Conservation (phyloP, 1,140 invertebrate species). For the Acarapis woodi region DNA sequence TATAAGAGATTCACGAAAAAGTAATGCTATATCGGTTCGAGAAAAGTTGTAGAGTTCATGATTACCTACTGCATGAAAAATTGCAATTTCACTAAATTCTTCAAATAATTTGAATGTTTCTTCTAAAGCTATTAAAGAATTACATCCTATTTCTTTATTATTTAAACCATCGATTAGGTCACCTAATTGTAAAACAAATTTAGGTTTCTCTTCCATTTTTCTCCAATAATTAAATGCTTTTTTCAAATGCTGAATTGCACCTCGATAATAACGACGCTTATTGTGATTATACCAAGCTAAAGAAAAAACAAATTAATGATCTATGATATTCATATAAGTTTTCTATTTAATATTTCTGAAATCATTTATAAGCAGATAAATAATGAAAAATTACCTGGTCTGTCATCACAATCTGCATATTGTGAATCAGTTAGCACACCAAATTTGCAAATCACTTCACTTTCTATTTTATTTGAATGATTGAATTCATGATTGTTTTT, state of each 20-base stretch:
- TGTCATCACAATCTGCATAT: slow-evolving; percentile 18
- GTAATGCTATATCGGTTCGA: slow-evolving; percentile 11
- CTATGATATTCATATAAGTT: too few relatives aligned
- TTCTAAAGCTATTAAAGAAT: slow-evolving; percentile 7
- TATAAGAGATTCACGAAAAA: slow-evolving; percentile 8
- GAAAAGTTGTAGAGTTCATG: slow-evolving; percentile 20
- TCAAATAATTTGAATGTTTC: slow-evolving; percentile 11
- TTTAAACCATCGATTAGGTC: slow-evolving; percentile 19
- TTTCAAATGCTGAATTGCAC: slow-evolving; percentile 15
- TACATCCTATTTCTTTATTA: slow-evolving; percentile 4
- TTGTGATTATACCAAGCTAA: slow-evolving; percentile 15
- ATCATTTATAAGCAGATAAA: too few relatives aligned
- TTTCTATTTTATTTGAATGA: too few relatives aligned
- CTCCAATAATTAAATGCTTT: slow-evolving; percentile 17
- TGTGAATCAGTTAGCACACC: slow-evolving; percentile 19
- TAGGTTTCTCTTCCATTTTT: slow-evolving; percentile 1
- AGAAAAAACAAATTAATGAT: too few relatives aligned
- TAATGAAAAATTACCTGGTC: too few relatives aligned
- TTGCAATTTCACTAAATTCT: slow-evolving; percentile 12
- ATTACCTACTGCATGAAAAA: slow-evolving; percentile 18
- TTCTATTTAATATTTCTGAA: too few relatives aligned
- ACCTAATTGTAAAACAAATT: slow-evolving; percentile 18
- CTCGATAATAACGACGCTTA: slow-evolving; percentile 17
- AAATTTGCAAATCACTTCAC: too few relatives aligned
- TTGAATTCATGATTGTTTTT: too few relatives aligned